These are phyloP conservation scores for Musca domestica DNA, from an alignment of 1,140 invertebrate species.

Conservation along the genomic window DNA sequence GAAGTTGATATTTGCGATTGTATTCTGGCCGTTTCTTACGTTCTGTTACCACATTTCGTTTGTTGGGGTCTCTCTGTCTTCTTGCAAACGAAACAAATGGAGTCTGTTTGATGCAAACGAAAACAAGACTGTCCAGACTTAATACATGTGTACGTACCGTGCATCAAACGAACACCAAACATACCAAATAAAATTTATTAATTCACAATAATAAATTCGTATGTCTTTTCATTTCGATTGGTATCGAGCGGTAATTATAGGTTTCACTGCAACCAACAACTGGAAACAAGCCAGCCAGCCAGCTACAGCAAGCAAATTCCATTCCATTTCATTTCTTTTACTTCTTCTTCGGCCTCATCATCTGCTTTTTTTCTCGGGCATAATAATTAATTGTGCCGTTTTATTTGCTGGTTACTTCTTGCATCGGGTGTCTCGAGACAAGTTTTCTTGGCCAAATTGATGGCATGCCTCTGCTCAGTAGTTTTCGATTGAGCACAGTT, in stretches of 20 bases:
- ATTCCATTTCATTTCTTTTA: not conserved
- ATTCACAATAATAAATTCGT: slow-evolving; percentile 26
- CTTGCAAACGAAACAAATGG: not conserved
- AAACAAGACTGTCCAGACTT: not conserved
- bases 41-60: not conserved
- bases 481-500: slow-evolving; percentile 8
- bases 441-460: no score
- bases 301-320: not conserved
- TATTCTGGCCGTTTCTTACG: not conserved
- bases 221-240: slow-evolving; percentile 23
- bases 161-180: not conserved
- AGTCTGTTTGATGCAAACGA: not conserved
- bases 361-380: not conserved
- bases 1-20: no score
- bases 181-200: slow-evolving; percentile 22
- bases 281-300: not conserved
- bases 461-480: no score
- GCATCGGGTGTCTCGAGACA: no score
- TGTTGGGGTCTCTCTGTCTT: not conserved
- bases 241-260: slow-evolving; percentile 24
- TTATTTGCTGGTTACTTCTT: not conserved
- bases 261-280: slow-evolving; percentile 5
- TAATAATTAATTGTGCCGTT: slow-evolving; percentile 23
- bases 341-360: not conserved
- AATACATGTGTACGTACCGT: not conserved